These are phyloP conservation scores for Cryptomyrus ogoouensis DNA, from an alignment of 2,113 vertebrate species.

Conservation along the genomic window DNA sequence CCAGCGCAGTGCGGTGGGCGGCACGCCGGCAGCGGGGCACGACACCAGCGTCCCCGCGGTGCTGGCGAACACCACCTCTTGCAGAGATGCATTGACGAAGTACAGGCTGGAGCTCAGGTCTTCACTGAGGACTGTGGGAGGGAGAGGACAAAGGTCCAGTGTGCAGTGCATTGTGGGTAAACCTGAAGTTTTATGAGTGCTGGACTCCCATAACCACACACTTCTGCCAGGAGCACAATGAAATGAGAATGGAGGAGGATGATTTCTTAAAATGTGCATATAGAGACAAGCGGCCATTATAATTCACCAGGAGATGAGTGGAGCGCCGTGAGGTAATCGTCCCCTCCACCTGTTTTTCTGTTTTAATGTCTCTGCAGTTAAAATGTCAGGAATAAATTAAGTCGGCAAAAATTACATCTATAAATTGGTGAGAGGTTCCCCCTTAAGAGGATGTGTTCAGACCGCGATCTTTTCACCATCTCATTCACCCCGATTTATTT, in stretches of 20 bases:
- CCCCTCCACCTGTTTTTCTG: not conserved
- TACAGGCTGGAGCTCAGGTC: conserved; percentile 97
- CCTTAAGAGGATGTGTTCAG: not conserved
- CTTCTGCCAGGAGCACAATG: not conserved
- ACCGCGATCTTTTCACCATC: not conserved
- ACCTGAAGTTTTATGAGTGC: not conserved
- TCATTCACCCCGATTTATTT: not conserved
- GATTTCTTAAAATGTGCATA: not conserved
- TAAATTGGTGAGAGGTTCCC: not conserved
- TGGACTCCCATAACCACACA: not conserved
- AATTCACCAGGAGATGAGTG: not conserved
- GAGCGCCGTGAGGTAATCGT: not conserved
- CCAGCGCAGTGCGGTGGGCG: conserved; percentile 92
- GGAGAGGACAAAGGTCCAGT: not conserved
- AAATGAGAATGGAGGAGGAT: not conserved
- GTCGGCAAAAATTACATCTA: not conserved
- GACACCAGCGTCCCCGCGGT: conserved; percentile 96
- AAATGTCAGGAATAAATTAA: not conserved
- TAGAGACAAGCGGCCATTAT: not conserved
- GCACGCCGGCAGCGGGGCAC: conserved; percentile 89
- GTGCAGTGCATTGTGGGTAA: not conserved
- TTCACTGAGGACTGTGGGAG: conserved; percentile 86
- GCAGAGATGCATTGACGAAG: conserved; percentile 99
- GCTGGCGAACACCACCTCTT: conserved; percentile 99
- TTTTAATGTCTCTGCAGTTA: not conserved